phyloP scores from a whole-genome alignment of 2,888 invertebrate genomes.

The Halocaridina rubra region DNA sequence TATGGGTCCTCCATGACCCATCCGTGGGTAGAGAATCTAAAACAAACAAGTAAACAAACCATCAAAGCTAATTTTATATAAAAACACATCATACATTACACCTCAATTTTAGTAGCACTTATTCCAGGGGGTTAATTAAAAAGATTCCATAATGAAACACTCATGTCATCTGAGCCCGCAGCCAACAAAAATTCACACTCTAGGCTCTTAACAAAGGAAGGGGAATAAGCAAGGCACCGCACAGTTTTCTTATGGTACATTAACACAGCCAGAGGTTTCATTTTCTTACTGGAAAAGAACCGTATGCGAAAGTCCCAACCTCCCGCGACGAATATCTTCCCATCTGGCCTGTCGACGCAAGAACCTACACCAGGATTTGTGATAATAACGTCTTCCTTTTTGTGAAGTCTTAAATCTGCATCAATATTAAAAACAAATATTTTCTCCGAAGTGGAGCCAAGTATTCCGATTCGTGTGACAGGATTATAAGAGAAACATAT shows the following conservation, averaged over 20 bases:
- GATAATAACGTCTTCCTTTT: slow-evolving; percentile 36
- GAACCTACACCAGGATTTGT: slow-evolving; percentile 55
- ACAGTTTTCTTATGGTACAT: slow-evolving; percentile 62
- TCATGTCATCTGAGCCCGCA: slow-evolving; percentile 59
- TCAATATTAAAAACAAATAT: slow-evolving; percentile 38
- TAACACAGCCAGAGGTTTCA: slow-evolving; percentile 60
- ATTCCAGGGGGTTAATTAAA: slow-evolving; percentile 19
- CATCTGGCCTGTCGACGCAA: slow-evolving; percentile 49
- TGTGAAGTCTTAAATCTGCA: slow-evolving; percentile 2
- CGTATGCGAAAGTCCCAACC: slow-evolving; percentile 63
- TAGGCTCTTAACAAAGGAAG: slow-evolving; percentile 28
- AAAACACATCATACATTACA: neutral
- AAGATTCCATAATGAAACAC: slow-evolving; percentile 62
- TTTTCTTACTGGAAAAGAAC: slow-evolving; percentile 53
- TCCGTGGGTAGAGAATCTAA: too few relatives aligned
- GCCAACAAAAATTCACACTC: slow-evolving; percentile 49
- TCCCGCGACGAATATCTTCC: slow-evolving; percentile 54
- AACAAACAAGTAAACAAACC: neutral
- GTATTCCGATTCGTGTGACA: slow-evolving; percentile 16
- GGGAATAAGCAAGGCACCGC: slow-evolving; percentile 56
- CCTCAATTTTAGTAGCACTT: neutral
- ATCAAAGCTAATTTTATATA: neutral
- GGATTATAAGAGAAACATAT: slow-evolving; percentile 54
- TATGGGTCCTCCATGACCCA: too few relatives aligned
- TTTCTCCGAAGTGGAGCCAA: slow-evolving; percentile 57